Percentiles rank a stretch among this genome's conserved stretches.
Evolutionary conservation across 1,140 invertebrate genomes (phyloP).

Genomic region (Thaumatotibia leucotreta): DNA sequence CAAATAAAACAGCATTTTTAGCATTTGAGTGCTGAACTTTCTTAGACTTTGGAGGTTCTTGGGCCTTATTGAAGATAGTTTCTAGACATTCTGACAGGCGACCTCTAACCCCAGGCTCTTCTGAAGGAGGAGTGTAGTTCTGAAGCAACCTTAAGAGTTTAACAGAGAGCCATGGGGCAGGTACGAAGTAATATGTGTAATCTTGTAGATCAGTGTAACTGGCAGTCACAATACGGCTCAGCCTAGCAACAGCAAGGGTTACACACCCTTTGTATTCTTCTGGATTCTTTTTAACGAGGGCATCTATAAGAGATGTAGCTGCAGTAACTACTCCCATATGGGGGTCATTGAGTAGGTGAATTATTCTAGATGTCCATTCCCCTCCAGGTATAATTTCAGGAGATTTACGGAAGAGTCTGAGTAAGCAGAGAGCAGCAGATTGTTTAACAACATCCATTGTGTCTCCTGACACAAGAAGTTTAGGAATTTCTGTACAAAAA

Average conservation of each 20-base stretch:
- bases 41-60: constrained; percentile 99
- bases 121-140: constrained; percentile 97
- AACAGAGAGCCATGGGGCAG: constrained; percentile 99
- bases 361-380: constrained; percentile 99
- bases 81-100: constrained; percentile 98
- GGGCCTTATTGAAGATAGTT: constrained; percentile 99
- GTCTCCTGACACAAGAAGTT: constrained; percentile 98
- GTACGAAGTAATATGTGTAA: constrained; percentile 99
- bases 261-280: constrained; percentile 99
- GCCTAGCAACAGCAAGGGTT: constrained; percentile 96
- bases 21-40: constrained; percentile 99
- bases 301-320: constrained; percentile 98
- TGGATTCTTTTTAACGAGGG: constrained; percentile 98
- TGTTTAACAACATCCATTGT: constrained; percentile 99
- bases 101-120: constrained; percentile 96
- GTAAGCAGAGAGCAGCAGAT: constrained; percentile 96
- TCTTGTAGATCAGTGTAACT: constrained; percentile 99
- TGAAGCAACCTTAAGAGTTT: constrained; percentile 97
- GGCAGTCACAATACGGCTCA: constrained; percentile 98
- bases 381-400: constrained; percentile 97
- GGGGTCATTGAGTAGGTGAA: constrained; percentile 99
- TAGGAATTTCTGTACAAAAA: constrained; percentile 98
- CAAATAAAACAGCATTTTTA: constrained; percentile 99
- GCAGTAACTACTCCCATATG: constrained; percentile 99
- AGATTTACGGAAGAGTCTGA: constrained; percentile 94